Base-by-base conservation (phyloP, 2,113 vertebrate genomes). In the Odontesthes bonariensis region DNA sequence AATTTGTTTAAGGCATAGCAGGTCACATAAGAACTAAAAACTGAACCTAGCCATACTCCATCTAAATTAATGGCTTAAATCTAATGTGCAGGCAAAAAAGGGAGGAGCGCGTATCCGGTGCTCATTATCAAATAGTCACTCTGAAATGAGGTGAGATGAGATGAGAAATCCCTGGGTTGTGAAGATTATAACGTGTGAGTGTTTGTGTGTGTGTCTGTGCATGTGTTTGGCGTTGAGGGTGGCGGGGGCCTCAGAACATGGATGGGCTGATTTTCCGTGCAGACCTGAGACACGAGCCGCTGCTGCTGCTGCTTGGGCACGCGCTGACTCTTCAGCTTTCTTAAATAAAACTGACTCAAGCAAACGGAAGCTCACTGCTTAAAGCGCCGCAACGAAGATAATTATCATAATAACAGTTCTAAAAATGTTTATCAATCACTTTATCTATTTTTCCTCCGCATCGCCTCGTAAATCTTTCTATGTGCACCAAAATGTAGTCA, bases 251-350 rank as follows among this genome's bases (percentile, higher is more conserved):
- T 65, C 44, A 20, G 22, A 69, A 60, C 66, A 75, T 55, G 68
- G 65, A 69, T 60, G 69, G 69, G 70, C 40, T 83, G 67, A 65
- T 77, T 84, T 80, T 75, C 52, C 69, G 56, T 75, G 82, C 72
- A 78, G 77, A 85, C 83, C 32, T 22, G 68, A 90, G 81, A 81
- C 90, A 87, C 87, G 86, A 84, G 83, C 87, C 52, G 51, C 76
- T 47, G 54, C 76, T 69, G 54, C 76, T 69, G 75, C 76, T 84
- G 86, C 75, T 42, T 56, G 80, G 75, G 83, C 90, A 85, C 89
- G 83, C 88, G 83, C 89, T 85, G 88, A 90, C 85, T 89, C 78
- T 71, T 86, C 81, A 73, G 76, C 82, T 76, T 81, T 76, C 46
- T 86, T 67, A 20, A 84, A 90, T 77, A 55, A 80, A 83, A 63